Evolutionary conservation across 2,113 vertebrate species (phyloP).

Genomic region (Theristicus caerulescens): DNA sequence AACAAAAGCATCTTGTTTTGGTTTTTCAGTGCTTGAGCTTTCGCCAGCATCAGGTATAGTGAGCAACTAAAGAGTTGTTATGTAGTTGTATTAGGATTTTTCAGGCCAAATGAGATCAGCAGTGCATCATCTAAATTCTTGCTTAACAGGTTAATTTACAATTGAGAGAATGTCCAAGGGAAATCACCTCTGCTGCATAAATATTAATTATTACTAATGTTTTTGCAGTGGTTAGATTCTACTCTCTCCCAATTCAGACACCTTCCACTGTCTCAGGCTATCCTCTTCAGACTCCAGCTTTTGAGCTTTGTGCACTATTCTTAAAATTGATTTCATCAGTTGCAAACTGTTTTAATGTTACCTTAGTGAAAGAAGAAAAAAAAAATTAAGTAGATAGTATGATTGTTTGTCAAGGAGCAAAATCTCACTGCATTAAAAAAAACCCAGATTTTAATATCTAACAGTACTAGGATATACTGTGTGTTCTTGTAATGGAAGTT

Average conservation of each 20-base stretch:
- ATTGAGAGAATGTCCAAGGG: not conserved
- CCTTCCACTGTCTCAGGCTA: not conserved
- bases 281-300: not conserved
- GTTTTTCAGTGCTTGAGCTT: not conserved
- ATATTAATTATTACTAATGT: not conserved
- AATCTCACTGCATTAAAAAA: not conserved
- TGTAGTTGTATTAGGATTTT: not conserved
- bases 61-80: not conserved
- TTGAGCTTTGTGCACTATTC: not conserved
- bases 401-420: not conserved
- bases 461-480: not conserved
- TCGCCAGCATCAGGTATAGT: not conserved
- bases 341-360: not conserved
- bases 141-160: not conserved
- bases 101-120: not conserved
- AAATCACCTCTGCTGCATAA: not conserved
- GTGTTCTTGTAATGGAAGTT: not conserved
- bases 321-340: not conserved
- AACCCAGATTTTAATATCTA: not conserved
- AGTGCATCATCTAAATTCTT: not conserved
- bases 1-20: not conserved
- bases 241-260: not conserved
- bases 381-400: not conserved
- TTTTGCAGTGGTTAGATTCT: not conserved
- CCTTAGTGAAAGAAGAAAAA: not conserved